Evolutionary conservation across 2,888 invertebrate genomes (phyloP).

Genomic region (Nephrotoma appendiculata): DNA sequence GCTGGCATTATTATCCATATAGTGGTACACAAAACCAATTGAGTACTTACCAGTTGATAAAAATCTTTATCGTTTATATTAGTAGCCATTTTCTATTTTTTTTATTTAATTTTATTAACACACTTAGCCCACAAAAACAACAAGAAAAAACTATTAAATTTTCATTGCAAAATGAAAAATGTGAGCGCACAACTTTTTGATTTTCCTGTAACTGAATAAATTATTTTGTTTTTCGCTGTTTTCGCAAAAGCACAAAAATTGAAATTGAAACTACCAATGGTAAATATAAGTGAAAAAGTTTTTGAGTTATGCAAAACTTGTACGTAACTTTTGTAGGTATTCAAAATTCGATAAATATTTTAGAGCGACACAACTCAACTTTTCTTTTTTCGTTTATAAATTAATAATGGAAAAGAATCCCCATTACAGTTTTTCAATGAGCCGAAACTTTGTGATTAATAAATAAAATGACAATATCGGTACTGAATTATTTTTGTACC

Average conservation of each 20-base stretch:
- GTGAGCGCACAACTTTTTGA: background rate
- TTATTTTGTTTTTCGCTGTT: background rate
- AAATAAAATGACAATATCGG: background rate
- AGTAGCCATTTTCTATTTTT: background rate
- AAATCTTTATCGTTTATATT: constrained; percentile 13
- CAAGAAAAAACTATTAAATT: background rate
- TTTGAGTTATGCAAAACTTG: background rate
- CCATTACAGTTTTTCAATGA: background rate
- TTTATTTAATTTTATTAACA: background rate
- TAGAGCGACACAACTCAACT: background rate
- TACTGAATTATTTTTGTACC: background rate
- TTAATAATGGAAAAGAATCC: background rate
- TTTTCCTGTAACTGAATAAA: background rate
- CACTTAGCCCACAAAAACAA: background rate
- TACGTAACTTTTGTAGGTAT: background rate
- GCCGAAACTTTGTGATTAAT: background rate
- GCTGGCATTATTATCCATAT: background rate
- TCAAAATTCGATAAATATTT: background rate
- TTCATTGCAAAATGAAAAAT: background rate
- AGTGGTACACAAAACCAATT: background rate
- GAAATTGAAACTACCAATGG: background rate
- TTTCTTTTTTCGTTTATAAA: background rate
- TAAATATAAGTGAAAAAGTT: background rate
- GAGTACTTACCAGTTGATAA: constrained; percentile 13
- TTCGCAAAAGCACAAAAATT: background rate